Conservation (phyloP, 2,113 vertebrate genomes). For the Odocoileus hemionus region DNA sequence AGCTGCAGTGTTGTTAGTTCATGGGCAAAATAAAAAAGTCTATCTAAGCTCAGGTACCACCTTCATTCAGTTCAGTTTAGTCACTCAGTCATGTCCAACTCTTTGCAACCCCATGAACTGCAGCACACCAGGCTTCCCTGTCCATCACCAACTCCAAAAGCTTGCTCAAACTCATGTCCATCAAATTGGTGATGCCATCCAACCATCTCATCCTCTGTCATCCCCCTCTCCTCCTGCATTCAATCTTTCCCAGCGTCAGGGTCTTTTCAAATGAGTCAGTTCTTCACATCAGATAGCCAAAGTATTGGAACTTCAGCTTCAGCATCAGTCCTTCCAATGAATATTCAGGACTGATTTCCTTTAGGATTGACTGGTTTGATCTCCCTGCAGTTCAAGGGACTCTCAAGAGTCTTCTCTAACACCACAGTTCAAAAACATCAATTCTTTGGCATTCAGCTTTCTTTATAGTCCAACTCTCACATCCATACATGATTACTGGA, state of each 20-base stretch:
- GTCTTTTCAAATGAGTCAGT: background rate
- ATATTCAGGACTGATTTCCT: background rate
- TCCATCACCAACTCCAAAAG: background rate
- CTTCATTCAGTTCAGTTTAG: background rate
- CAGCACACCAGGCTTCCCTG: background rate
- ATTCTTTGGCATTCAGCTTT: background rate
- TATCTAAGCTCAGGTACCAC: background rate
- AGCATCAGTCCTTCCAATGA: background rate
- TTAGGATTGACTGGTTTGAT: background rate
- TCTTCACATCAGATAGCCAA: background rate
- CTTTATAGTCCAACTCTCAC: background rate
- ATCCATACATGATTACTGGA: background rate
- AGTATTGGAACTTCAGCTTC: background rate
- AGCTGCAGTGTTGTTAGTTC: slow-evolving; percentile 39
- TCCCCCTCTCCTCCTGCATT: background rate
- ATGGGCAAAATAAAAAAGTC: slow-evolving; percentile 46
- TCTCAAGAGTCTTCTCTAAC: background rate
- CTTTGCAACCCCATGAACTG: background rate
- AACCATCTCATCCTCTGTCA: background rate
- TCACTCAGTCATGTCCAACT: background rate
- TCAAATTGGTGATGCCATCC: background rate
- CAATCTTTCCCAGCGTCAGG: background rate
- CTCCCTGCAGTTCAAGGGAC: background rate
- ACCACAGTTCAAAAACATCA: background rate
- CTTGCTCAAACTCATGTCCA: background rate